Percentiles rank a stretch among this genome's conserved stretches.
phyloP scores from a whole-genome alignment of 1,140 invertebrate species.

The Aphaenogaster rudis region DNA sequence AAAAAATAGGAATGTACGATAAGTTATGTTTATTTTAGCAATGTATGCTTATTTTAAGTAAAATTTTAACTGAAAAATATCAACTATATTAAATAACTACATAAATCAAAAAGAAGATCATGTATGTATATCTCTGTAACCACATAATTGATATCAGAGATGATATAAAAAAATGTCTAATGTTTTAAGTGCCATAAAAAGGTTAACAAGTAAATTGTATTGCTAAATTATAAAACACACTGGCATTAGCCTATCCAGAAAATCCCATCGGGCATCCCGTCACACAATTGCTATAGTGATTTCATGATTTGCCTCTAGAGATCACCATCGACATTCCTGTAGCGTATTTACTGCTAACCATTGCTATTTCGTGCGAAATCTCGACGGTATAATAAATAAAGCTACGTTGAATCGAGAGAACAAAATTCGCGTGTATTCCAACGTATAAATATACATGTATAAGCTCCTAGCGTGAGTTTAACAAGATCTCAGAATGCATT shows the following conservation, averaged over 20 bases:
- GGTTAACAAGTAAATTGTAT: neutral
- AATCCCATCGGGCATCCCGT: neutral
- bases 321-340: neutral
- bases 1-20: too few relatives aligned
- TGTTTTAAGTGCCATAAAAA: neutral
- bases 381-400: slow-evolving; percentile 25
- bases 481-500: slow-evolving; percentile 17
- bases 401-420: slow-evolving; percentile 9
- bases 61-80: too few relatives aligned
- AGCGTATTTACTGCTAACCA: slow-evolving; percentile 16
- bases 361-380: slow-evolving; percentile 29
- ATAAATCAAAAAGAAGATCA: neutral
- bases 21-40: too few relatives aligned
- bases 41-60: too few relatives aligned
- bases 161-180: neutral
- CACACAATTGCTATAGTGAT: slow-evolving; percentile 17
- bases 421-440: slow-evolving; percentile 3
- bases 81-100: too few relatives aligned
- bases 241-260: neutral
- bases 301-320: slow-evolving; percentile 38
- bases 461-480: neutral
- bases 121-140: neutral
- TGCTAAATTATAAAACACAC: slow-evolving; percentile 13
- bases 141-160: neutral
- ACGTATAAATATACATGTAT: neutral